Conservation (phyloP, 2,797 vertebrate genomes). For the Arctocebus calabarensis region DNA sequence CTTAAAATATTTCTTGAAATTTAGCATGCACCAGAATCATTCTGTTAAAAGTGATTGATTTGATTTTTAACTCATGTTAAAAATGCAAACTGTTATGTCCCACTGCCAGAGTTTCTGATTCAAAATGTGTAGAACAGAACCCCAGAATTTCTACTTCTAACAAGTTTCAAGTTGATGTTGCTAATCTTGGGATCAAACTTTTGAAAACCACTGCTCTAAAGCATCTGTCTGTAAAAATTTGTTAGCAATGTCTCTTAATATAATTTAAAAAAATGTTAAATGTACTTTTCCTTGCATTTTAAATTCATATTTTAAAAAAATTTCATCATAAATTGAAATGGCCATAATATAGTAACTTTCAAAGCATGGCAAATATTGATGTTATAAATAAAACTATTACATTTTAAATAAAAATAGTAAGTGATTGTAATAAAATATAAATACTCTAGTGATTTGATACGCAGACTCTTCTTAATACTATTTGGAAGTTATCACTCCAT, state of each 20-base stretch:
- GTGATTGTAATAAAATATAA: background rate
- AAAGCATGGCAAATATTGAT: background rate
- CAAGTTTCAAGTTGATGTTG: background rate
- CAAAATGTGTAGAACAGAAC: background rate
- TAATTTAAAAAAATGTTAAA: background rate
- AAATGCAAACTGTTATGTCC: background rate
- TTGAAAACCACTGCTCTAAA: background rate
- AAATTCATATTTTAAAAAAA: background rate
- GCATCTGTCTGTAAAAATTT: background rate
- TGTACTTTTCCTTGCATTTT: background rate
- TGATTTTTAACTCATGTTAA: background rate
- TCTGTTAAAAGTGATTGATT: no score
- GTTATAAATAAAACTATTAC: background rate
- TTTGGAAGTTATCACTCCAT: background rate
- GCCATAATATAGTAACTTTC: background rate
- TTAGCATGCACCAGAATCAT: background rate
- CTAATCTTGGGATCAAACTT: background rate
- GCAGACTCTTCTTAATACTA: background rate
- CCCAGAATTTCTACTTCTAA: background rate
- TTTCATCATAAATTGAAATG: background rate
- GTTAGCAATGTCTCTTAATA: background rate
- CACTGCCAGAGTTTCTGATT: background rate
- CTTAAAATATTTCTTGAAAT: background rate
- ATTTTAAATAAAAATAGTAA: background rate
- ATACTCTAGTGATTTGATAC: background rate